These are phyloP conservation scores for Philaethria dido DNA, from an alignment of 2,888 invertebrate species.

Conservation along the genomic window DNA sequence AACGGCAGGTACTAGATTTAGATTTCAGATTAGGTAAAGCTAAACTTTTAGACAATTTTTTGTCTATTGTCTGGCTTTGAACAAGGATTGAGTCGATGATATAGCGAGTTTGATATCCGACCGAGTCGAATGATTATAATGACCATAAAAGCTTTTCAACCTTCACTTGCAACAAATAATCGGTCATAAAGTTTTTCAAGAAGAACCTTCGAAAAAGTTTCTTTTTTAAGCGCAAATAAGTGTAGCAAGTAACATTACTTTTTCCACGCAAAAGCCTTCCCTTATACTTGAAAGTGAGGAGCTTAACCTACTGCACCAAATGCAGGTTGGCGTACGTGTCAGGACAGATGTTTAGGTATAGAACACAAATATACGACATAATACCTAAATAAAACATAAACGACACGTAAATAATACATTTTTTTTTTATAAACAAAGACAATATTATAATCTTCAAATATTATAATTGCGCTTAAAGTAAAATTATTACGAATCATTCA, in stretches of 20 bases:
- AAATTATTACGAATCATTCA: too few relatives aligned
- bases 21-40: neutral
- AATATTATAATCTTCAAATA: too few relatives aligned
- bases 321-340: constrained; percentile 11
- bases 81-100: neutral
- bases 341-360: neutral
- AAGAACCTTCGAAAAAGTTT: neutral
- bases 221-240: neutral
- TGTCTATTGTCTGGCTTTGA: neutral
- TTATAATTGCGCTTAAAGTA: too few relatives aligned
- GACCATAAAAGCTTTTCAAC: neutral
- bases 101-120: neutral
- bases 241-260: constrained; percentile 8
- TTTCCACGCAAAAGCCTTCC: constrained; percentile 10
- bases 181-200: too few relatives aligned
- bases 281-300: constrained; percentile 16
- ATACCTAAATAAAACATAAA: neutral
- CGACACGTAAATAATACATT: neutral
- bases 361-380: neutral
- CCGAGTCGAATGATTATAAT: neutral
- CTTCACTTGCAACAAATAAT: neutral
- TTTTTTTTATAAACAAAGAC: too few relatives aligned
- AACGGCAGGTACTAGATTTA: neutral
- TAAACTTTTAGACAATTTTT: neutral
- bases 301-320: constrained; percentile 24